Conservation (phyloP, 2,888 invertebrate species). For the Rhynchonema sp. region DNA sequence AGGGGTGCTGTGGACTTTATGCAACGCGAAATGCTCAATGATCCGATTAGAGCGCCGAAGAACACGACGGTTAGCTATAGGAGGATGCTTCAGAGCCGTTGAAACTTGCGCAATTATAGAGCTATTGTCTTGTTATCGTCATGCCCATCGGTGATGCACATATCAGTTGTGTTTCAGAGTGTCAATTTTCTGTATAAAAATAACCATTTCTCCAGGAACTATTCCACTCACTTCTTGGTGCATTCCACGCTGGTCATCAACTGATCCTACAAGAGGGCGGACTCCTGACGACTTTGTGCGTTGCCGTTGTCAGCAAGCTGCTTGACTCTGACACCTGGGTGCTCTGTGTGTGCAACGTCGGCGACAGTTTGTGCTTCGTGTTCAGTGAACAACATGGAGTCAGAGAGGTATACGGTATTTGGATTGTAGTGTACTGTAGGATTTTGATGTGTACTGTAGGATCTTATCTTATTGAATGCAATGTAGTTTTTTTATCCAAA, state of each 20-base stretch:
- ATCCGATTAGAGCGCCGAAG: background rate
- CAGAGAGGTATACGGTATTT: too few species aligned
- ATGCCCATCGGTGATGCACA: too few species aligned
- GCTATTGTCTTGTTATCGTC: too few species aligned
- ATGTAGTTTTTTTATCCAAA: too few species aligned
- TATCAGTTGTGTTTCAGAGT: too few species aligned
- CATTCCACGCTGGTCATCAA: constrained; percentile 64
- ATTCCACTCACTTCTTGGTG: constrained; percentile 52
- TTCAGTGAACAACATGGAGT: constrained; percentile 56
- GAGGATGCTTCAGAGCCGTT: too few species aligned
- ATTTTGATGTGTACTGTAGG: too few species aligned
- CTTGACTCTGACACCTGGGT: constrained; percentile 33
- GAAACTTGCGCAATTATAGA: too few species aligned
- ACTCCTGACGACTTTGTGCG: constrained; percentile 60
- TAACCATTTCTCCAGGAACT: constrained; percentile 51
- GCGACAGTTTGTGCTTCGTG: constrained; percentile 69
- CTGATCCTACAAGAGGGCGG: constrained; percentile 61
- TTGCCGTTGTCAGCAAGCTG: constrained; percentile 51
- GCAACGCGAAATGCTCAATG: constrained; percentile 32
- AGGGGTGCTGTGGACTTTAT: constrained; percentile 64
- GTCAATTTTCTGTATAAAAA: too few species aligned
- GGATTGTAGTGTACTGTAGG: too few species aligned
- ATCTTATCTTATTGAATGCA: too few species aligned
- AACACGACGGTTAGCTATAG: background rate
- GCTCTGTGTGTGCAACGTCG: constrained; percentile 68